Evolutionary conservation across 1,140 invertebrate genomes (phyloP).

Genomic region (Drosophila sp.): DNA sequence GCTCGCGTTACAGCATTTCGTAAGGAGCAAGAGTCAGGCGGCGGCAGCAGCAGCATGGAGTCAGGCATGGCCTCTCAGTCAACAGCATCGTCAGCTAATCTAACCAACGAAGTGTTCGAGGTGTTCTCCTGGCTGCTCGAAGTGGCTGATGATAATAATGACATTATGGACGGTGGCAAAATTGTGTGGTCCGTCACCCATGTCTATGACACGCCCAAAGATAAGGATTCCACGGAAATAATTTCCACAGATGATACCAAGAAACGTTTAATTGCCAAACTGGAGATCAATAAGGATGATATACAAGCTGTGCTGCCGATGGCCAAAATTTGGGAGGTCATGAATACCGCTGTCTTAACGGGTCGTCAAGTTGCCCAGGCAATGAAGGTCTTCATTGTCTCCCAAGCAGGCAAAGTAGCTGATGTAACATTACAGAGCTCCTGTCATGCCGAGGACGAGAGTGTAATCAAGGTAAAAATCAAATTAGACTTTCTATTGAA

Average conservation of each 20-base stretch:
- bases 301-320: slow-evolving; percentile 97
- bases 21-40: slow-evolving; percentile 84
- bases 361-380: slow-evolving; percentile 96
- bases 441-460: slow-evolving; percentile 97
- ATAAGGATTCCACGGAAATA: slow-evolving; percentile 83
- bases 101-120: slow-evolving; percentile 84
- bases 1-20: slow-evolving; percentile 93
- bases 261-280: slow-evolving; percentile 90
- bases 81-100: slow-evolving; percentile 14
- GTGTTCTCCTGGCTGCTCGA: slow-evolving; percentile 95
- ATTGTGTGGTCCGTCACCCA: slow-evolving; percentile 92
- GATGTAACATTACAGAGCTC: slow-evolving; percentile 98
- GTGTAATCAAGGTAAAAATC: slow-evolving; percentile 93
- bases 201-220: slow-evolving; percentile 86
- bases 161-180: slow-evolving; percentile 90
- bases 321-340: slow-evolving; percentile 97
- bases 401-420: slow-evolving; percentile 95
- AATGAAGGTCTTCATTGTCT: slow-evolving; percentile 97
- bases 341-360: slow-evolving; percentile 97
- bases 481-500: too few species aligned
- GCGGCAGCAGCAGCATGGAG: slow-evolving; percentile 47
- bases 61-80: slow-evolving; percentile 1
- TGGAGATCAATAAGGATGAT: slow-evolving; percentile 97
- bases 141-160: slow-evolving; percentile 91
- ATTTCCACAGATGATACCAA: slow-evolving; percentile 85